phyloP scores from a whole-genome alignment of 2,888 invertebrate genomes.

The Caradrina kadenii region DNA sequence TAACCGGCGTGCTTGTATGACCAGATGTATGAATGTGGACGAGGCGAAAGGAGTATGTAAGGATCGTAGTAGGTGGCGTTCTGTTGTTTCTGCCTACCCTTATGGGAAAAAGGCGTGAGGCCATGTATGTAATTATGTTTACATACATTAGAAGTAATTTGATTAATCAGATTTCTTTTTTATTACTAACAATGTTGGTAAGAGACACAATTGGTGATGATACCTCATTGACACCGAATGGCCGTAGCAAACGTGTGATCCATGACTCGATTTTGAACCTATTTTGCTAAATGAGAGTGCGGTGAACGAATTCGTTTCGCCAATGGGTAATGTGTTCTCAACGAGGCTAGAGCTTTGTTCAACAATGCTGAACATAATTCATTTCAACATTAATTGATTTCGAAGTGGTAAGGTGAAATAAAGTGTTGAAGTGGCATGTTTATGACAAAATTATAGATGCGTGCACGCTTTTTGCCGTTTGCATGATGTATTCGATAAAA shows the following conservation, averaged over 20 bases:
- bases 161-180: no score
- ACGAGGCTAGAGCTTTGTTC: slow-evolving; percentile 42
- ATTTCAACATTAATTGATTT: slow-evolving; percentile 49
- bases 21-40: no score
- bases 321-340: slow-evolving; percentile 42
- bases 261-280: slow-evolving; percentile 56
- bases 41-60: no score
- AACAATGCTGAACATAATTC: slow-evolving; percentile 24
- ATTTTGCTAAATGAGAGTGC: slow-evolving; percentile 47
- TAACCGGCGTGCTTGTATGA: no score
- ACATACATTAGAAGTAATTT: no score
- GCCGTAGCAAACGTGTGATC: slow-evolving; percentile 49
- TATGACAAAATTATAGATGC: slow-evolving; percentile 18
- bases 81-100: no score
- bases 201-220: neutral
- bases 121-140: no score
- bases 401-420: slow-evolving; percentile 7
- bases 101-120: no score
- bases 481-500: neutral
- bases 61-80: no score
- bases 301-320: slow-evolving; percentile 55
- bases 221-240: slow-evolving; percentile 10
- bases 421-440: slow-evolving; percentile 31
- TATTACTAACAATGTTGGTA: neutral
- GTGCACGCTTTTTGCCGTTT: slow-evolving; percentile 1